Evolutionary conservation across 2,797 vertebrate species (phyloP).

Genomic region (Clamator glandarius): DNA sequence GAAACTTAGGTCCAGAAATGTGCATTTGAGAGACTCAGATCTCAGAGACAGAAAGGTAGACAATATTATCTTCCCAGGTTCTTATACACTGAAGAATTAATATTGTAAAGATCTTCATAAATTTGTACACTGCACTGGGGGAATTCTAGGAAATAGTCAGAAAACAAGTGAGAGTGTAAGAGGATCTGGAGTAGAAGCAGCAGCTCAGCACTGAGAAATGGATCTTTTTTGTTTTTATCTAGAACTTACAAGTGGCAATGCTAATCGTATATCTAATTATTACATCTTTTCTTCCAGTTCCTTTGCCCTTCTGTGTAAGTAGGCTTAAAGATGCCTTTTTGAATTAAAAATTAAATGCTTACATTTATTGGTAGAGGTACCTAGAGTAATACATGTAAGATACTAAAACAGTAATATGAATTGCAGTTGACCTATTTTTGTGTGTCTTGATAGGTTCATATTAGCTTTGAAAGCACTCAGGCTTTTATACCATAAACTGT

Average conservation of each 20-base stretch:
- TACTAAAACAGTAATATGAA: neutral
- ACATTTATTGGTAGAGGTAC: neutral
- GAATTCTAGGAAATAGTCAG: neutral
- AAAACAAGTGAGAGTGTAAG: neutral
- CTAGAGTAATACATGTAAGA: neutral
- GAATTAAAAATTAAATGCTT: neutral
- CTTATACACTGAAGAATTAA: neutral
- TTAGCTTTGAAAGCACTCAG: neutral
- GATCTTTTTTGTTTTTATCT: neutral
- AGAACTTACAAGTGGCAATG: neutral
- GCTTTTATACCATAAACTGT: neutral
- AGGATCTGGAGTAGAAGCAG: neutral
- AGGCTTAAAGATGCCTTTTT: neutral
- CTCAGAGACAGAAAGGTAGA: neutral
- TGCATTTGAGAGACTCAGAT: neutral
- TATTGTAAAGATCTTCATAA: neutral
- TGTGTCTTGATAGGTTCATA: neutral
- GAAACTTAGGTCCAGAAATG: neutral
- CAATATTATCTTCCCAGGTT: neutral
- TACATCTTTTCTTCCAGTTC: neutral
- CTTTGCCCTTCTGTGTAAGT: neutral
- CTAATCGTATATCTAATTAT: neutral
- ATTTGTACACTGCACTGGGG: neutral
- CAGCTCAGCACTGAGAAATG: neutral
- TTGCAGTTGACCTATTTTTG: neutral